phyloP scores from a whole-genome alignment of 2,113 vertebrate species.

The Megaleporinus macrocephalus region DNA sequence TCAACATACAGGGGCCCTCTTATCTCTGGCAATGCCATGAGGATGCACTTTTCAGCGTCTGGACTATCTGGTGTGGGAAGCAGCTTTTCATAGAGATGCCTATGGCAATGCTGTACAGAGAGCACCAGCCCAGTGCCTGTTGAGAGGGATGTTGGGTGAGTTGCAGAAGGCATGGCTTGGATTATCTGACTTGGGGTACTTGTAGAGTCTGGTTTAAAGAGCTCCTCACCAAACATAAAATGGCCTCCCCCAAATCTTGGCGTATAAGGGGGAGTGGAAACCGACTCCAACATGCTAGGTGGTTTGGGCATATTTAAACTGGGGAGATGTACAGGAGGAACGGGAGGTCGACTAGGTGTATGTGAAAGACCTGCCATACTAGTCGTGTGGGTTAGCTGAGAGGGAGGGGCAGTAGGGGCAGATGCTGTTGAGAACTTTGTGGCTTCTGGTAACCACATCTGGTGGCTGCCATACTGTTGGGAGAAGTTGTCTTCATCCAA shows the following conservation, averaged over 20 bases:
- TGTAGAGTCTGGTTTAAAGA: constrained; percentile 41
- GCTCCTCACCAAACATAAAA: constrained; percentile 72
- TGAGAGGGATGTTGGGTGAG: not conserved
- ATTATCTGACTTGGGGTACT: constrained; percentile 6
- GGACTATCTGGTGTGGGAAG: constrained; percentile 80
- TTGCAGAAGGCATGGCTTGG: constrained; percentile 11
- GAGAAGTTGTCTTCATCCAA: constrained; percentile 78
- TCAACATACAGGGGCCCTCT: constrained; percentile 79
- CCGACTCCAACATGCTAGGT: constrained; percentile 54
- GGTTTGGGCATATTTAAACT: constrained; percentile 16
- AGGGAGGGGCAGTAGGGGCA: constrained; percentile 11
- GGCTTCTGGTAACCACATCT: constrained; percentile 41
- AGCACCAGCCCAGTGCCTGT: constrained; percentile 62
- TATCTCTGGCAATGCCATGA: constrained; percentile 78
- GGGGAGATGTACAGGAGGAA: constrained; percentile 32
- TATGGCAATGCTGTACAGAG: constrained; percentile 70
- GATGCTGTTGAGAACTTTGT: constrained; percentile 12
- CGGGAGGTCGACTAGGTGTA: constrained; percentile 11
- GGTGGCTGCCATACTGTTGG: constrained; percentile 60
- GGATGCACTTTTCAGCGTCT: constrained; percentile 74
- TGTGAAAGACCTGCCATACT: constrained; percentile 2
- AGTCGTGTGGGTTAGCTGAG: constrained; percentile 13
- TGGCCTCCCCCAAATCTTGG: constrained; percentile 60
- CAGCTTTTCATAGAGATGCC: constrained; percentile 78
- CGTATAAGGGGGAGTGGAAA: constrained; percentile 77